Percentiles rank a stretch among this genome's conserved stretches.
phyloP scores from a whole-genome alignment of 2,113 vertebrate species.

The Tapirus terrestris region DNA sequence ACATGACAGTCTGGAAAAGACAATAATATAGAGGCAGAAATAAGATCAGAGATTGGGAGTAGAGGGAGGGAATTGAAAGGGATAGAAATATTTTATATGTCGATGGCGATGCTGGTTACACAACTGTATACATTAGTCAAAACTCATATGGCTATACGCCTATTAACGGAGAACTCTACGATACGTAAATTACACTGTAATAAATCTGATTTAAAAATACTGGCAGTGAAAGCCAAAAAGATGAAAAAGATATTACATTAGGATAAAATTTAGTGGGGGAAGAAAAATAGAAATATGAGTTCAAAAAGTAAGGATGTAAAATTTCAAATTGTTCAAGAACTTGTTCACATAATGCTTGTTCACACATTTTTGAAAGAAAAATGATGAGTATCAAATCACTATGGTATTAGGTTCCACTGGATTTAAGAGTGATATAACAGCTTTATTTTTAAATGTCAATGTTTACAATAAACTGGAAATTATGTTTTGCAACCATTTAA shows the following conservation, averaged over 20 bases:
- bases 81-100: not conserved
- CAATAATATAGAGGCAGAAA: not conserved
- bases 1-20: not conserved
- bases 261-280: not conserved
- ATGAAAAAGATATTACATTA: not conserved
- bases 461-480: constrained; percentile 3
- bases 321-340: not conserved
- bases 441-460: constrained; percentile 49
- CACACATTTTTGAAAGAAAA: constrained; percentile 37
- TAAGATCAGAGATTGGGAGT: not conserved
- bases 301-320: not conserved
- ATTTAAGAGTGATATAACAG: not conserved
- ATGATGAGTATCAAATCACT: constrained; percentile 9
- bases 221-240: not conserved
- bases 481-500: not conserved
- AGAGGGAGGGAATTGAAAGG: not conserved
- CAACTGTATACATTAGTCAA: not conserved
- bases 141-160: not conserved
- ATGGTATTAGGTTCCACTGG: not conserved
- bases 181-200: not conserved
- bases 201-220: not conserved
- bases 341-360: constrained; percentile 7
- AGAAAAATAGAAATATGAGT: not conserved
- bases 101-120: not conserved
- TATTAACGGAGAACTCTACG: not conserved